Percentiles rank a stretch among this genome's conserved stretches.
phyloP scores from a whole-genome alignment of 1,140 invertebrate genomes.

The Panagrolaimus sp. region DNA sequence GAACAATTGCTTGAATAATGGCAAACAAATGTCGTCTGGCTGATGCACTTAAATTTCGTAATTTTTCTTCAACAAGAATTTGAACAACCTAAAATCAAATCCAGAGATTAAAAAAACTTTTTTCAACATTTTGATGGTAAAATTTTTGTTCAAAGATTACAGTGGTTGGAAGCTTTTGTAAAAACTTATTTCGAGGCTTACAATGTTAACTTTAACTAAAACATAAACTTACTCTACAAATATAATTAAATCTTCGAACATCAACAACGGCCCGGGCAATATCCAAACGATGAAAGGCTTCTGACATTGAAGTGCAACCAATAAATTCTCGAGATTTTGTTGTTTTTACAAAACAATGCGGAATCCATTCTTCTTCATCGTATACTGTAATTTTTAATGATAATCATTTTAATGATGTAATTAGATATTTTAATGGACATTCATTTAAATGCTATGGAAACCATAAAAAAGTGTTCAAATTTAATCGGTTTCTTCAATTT shows the following conservation, averaged over 20 bases:
- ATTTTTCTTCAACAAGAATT: slow-evolving; percentile 76
- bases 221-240: slow-evolving; percentile 69
- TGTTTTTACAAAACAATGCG: slow-evolving; percentile 83
- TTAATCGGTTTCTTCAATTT: too few relatives aligned
- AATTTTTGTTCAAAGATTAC: neutral
- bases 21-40: slow-evolving; percentile 84
- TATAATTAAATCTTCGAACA: slow-evolving; percentile 87
- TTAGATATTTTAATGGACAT: too few relatives aligned
- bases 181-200: neutral
- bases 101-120: slow-evolving; percentile 21
- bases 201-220: neutral
- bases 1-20: slow-evolving; percentile 86
- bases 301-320: slow-evolving; percentile 85
- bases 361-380: slow-evolving; percentile 64
- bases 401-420: too few relatives aligned
- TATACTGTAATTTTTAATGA: slow-evolving; percentile 3
- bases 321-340: slow-evolving; percentile 88
- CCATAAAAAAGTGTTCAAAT: too few relatives aligned
- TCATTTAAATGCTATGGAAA: too few relatives aligned
- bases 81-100: slow-evolving; percentile 69
- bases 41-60: slow-evolving; percentile 79
- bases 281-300: slow-evolving; percentile 85
- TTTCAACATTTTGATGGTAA: neutral
- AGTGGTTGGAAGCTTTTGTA: neutral
- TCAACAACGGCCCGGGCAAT: slow-evolving; percentile 88